phyloP scores from a whole-genome alignment of 1,140 invertebrate species.

The Tetramorium alpestre region DNA sequence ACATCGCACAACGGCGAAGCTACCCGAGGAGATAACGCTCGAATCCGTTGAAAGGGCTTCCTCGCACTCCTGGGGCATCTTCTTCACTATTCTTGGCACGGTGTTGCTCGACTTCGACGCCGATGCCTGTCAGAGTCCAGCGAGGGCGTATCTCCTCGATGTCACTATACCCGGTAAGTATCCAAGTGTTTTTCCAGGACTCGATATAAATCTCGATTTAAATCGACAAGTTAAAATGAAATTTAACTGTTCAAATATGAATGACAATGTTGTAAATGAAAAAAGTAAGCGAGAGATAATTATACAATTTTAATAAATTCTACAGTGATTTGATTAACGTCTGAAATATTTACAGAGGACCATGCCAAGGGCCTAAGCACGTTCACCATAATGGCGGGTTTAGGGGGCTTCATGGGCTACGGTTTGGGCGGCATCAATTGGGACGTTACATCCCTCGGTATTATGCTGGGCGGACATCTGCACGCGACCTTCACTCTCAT shows the following conservation, averaged over 20 bases:
- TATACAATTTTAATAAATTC: background rate
- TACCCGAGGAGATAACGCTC: slow-evolving; percentile 51
- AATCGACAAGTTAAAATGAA: background rate
- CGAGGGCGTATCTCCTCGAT: slow-evolving; percentile 96
- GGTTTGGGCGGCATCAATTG: slow-evolving; percentile 97
- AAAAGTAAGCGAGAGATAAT: background rate
- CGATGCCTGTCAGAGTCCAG: slow-evolving; percentile 97
- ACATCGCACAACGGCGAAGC: slow-evolving; percentile 82
- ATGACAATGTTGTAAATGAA: background rate
- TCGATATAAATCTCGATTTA: background rate
- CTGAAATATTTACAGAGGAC: slow-evolving; percentile 89
- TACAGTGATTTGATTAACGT: background rate
- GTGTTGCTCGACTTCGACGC: slow-evolving; percentile 98
- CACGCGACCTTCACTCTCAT: slow-evolving; percentile 96
- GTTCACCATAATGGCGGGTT: slow-evolving; percentile 98
- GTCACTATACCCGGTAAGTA: slow-evolving; percentile 93
- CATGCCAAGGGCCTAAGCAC: slow-evolving; percentile 96
- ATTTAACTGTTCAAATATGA: background rate
- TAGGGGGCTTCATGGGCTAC: slow-evolving; percentile 97
- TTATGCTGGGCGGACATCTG: slow-evolving; percentile 94
- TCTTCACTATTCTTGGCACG: slow-evolving; percentile 97
- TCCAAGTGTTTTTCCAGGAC: background rate
- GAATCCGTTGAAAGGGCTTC: slow-evolving; percentile 76
- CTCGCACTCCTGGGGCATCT: slow-evolving; percentile 93
- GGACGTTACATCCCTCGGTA: slow-evolving; percentile 93